Base-by-base conservation (phyloP, 2,888 invertebrate species). In the Calameuta idolon region DNA sequence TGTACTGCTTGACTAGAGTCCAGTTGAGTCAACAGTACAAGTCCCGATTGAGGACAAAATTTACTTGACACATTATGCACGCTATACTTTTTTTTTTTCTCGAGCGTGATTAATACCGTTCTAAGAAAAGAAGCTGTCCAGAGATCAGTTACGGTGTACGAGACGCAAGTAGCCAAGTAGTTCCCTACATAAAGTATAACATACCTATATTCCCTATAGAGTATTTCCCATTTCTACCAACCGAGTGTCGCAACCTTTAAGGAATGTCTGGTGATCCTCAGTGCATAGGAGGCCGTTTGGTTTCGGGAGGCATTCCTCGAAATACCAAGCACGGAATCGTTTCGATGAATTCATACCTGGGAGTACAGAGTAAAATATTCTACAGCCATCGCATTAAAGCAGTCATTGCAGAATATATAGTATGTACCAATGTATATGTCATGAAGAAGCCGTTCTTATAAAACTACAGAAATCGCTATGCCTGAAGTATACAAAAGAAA, bases 221-320 rank as follows among this genome's bases (percentile, higher is more conserved):
- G 68, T 75, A 82, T 79, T 81, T 75, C 75, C 80, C 77, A 69
- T 82, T 79, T 76, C 33, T 76, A 73, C 55, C 35, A 73, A 69
- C 71, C 15, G 69, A 69, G 55, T 33, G 34, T 85, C 84, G 82
- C 80, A 76, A 85, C 82, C 81, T 79, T 35, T 75, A 77, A 82
- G 81, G 55, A 83, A 74, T 83, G 83, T 78, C 80, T 83, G 80
- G 79, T 85, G 84, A 81, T 83, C 83, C 80, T 75, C 79, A 80
- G 73, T 80, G 75, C 69, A 55, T 55, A 55, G 23, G 55, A 55
- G 55, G 55, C 55, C 55, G 55, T 55, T 55, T 55, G 55, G 55
- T 55, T 55, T 55, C 55, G 55, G 55, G 23, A 55, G 15, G 55
- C 55, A 55, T 55, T 55, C 55, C 23, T 55, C 55, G 55, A 55